Evolutionary conservation across 2,797 vertebrate genomes (phyloP).

Genomic region (Gallinago stenura): DNA sequence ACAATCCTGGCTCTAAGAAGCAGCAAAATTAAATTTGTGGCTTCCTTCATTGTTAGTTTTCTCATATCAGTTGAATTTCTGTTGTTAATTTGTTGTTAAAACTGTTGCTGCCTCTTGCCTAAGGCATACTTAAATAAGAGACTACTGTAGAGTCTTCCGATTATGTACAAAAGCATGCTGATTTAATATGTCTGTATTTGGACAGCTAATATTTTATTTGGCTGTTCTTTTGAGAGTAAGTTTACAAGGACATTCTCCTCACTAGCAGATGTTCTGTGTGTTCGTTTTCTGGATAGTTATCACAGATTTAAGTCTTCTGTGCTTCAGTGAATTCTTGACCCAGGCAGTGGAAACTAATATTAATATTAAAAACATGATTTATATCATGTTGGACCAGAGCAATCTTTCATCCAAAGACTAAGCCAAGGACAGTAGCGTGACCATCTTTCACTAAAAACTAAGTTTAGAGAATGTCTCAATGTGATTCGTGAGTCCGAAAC

Average conservation of each 20-base stretch:
- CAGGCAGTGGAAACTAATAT: background rate
- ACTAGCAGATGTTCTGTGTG: background rate
- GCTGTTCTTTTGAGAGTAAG: background rate
- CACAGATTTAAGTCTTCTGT: background rate
- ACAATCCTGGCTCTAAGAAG: background rate
- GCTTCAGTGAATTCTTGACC: background rate
- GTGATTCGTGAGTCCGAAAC: background rate
- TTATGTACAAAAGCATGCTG: conserved; percentile 16
- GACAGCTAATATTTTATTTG: conserved; percentile 43
- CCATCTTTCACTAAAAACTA: background rate
- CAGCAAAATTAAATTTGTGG: background rate
- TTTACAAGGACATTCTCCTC: background rate
- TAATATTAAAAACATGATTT: background rate
- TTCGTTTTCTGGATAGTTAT: background rate
- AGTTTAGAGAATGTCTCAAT: background rate
- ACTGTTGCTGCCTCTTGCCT: background rate
- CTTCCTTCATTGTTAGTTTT: background rate
- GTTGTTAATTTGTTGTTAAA: conserved; percentile 11
- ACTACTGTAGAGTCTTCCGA: background rate
- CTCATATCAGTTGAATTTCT: background rate
- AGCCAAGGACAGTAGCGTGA: background rate
- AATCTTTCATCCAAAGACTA: background rate
- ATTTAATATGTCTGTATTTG: conserved; percentile 50
- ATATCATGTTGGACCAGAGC: background rate
- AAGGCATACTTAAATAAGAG: background rate